Base-by-base conservation (phyloP, 2,797 vertebrate genomes). In the Anguilla obscura region DNA sequence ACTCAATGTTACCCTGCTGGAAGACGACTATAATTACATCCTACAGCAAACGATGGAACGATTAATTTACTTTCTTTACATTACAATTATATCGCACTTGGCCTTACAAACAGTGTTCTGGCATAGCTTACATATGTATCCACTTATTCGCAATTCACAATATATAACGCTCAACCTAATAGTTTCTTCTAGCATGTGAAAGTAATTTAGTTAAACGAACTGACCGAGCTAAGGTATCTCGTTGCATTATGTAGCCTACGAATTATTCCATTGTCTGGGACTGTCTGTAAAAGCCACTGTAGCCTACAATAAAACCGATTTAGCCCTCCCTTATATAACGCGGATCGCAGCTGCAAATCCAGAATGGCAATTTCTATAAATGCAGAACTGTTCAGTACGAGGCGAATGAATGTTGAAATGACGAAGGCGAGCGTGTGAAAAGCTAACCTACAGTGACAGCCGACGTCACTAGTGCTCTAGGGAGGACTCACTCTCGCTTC, bases 391-490 rank as follows among this genome's bases (percentile, higher is more conserved):
- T 82, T 21, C 79, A 50, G 45, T n/a, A 24, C 50, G 45, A n/a
- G 86, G 52, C 50, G 50, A 56, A 52, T 71, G 33, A 90, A 90
- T 88, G 92, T 87, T 86, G 91, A 90, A 92, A 84, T 95, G 94
- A 96, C 94, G 95, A 93, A 21, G 91, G 85, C 56, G 90, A 90
- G 91, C 93, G 94, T 95, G 93, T 94, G 92, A 91, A 87, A 92
- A 93, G 92, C 95, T 93, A 94, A 95, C 92, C 94, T 45, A 58
- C 69, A 54, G 16, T 86, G 30, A 93, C 92, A 92, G 91, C 91
- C 89, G 85, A 92, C 95, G 91, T 94, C 95, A 94, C 94, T 87
- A 88, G 92, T 92, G 90, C 92, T 94, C 85, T 87, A 56, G 89
- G 88, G 90, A 90, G 87, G 56, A 86, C 87, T 87, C 84, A 76